These are phyloP conservation scores for Neomorphus geoffroyi DNA, from an alignment of 2,797 vertebrate genomes.

Conservation along the genomic window DNA sequence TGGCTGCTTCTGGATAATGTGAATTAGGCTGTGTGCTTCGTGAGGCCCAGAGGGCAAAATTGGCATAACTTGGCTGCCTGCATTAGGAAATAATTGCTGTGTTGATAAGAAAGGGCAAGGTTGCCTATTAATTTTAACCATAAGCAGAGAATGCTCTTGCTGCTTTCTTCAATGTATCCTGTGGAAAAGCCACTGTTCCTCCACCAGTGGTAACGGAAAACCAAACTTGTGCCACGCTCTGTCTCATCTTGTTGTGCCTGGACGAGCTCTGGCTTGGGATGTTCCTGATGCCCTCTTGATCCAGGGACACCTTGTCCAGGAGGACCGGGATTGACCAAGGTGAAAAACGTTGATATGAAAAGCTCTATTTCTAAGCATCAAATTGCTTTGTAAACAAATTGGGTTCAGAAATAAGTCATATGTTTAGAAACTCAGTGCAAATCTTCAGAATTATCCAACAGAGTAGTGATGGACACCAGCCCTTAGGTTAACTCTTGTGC, in stretches of 20 bases:
- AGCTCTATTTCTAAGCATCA: background rate
- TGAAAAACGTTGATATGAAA: background rate
- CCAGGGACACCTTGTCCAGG: background rate
- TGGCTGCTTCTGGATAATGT: background rate
- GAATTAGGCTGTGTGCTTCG: background rate
- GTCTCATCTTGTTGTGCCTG: accelerated
- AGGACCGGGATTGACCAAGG: background rate
- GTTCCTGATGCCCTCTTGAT: background rate
- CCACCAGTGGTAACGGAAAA: background rate
- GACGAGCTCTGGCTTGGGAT: background rate
- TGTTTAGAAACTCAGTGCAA: background rate
- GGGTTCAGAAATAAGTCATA: background rate
- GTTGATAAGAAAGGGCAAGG: slow-evolving; percentile 38
- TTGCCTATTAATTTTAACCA: slow-evolving; percentile 39
- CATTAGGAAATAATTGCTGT: slow-evolving; percentile 33
- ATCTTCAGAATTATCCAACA: background rate
- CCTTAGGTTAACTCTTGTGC: background rate
- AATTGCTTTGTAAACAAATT: background rate
- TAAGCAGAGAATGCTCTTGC: background rate
- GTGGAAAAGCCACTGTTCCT: background rate
- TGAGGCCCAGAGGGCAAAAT: slow-evolving; percentile 37
- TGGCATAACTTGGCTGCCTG: slow-evolving; percentile 28
- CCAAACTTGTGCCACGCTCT: background rate
- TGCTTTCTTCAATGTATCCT: background rate
- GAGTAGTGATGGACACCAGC: accelerated